phyloP scores from a whole-genome alignment of 1,140 invertebrate genomes.

The Schmidtea mediterranea region DNA sequence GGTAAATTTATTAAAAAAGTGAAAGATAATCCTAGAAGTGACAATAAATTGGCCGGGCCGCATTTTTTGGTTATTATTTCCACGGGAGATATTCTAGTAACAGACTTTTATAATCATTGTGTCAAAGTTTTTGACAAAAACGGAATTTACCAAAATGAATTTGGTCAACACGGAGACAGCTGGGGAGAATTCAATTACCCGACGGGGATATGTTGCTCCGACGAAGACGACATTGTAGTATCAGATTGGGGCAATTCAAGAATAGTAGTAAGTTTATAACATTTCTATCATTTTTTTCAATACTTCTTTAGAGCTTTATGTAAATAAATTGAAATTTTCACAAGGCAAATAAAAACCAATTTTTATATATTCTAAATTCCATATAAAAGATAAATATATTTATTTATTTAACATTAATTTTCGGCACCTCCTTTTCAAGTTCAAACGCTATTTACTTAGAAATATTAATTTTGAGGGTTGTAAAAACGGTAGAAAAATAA shows the following conservation, averaged over 20 bases:
- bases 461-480: too few species aligned
- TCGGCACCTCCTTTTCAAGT: too few species aligned
- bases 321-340: too few species aligned
- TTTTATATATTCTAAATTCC: too few species aligned
- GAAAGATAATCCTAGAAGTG: constrained; percentile 20
- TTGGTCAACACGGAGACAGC: constrained; percentile 28
- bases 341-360: too few species aligned
- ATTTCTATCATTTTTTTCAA: not conserved
- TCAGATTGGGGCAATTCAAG: constrained; percentile 35
- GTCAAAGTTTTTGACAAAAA: constrained; percentile 28
- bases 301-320: not conserved
- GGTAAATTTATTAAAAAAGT: not conserved
- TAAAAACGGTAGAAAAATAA: too few species aligned
- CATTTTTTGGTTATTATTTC: constrained; percentile 34
- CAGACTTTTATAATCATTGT: constrained; percentile 36
- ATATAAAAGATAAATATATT: too few species aligned
- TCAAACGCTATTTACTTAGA: too few species aligned
- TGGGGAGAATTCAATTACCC: constrained; percentile 36
- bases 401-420: too few species aligned
- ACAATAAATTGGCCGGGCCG: constrained; percentile 33
- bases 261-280: constrained; percentile 29
- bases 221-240: constrained; percentile 32
- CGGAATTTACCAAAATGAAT: constrained; percentile 21
- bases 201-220: constrained; percentile 32
- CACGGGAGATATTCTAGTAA: constrained; percentile 30